Percentiles rank a stretch among this genome's conserved stretches.
Evolutionary conservation across 2,888 invertebrate genomes (phyloP).

Genomic region (Hyles lineata): DNA sequence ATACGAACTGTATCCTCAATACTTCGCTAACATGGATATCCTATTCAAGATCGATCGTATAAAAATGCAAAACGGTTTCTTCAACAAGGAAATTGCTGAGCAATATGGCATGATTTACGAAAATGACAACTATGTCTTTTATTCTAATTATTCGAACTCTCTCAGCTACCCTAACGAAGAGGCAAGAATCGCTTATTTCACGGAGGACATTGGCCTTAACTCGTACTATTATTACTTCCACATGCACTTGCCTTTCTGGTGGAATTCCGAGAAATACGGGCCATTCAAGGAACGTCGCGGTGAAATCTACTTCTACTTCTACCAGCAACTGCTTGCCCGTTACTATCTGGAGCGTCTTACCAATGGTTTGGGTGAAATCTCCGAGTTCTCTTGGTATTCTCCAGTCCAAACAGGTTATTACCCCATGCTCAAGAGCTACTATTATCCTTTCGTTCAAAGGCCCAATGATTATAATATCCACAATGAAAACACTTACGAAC

Average conservation of each 20-base stretch:
- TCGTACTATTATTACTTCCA: conserved; percentile 88
- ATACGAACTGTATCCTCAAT: conserved; percentile 88
- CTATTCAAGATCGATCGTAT: conserved; percentile 72
- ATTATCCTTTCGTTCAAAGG: conserved; percentile 83
- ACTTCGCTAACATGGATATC: conserved; percentile 86
- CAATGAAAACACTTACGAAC: conserved; percentile 75
- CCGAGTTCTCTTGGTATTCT: conserved; percentile 86
- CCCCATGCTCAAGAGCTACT: conserved; percentile 49
- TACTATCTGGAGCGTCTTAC: conserved; percentile 89
- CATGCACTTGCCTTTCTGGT: conserved; percentile 86
- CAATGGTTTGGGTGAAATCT: conserved; percentile 86
- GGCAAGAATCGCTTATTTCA: conserved; percentile 87
- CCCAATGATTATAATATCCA: conserved; percentile 86
- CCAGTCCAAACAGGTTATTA: conserved; percentile 77
- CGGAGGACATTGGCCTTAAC: conserved; percentile 89
- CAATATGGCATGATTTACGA: conserved; percentile 71
- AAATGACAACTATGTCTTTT: conserved; percentile 74
- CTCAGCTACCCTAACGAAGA: conserved; percentile 82
- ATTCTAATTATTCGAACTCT: conserved; percentile 85
- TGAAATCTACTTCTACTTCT: conserved; percentile 87
- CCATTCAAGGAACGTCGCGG: conserved; percentile 85
- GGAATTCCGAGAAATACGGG: conserved; percentile 80
- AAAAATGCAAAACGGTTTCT: conserved; percentile 69
- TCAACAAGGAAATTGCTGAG: conserved; percentile 59
- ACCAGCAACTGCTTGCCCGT: conserved; percentile 88